These are phyloP conservation scores for Drymonia ruficornis DNA, from an alignment of 2,888 invertebrate species.

Conservation along the genomic window DNA sequence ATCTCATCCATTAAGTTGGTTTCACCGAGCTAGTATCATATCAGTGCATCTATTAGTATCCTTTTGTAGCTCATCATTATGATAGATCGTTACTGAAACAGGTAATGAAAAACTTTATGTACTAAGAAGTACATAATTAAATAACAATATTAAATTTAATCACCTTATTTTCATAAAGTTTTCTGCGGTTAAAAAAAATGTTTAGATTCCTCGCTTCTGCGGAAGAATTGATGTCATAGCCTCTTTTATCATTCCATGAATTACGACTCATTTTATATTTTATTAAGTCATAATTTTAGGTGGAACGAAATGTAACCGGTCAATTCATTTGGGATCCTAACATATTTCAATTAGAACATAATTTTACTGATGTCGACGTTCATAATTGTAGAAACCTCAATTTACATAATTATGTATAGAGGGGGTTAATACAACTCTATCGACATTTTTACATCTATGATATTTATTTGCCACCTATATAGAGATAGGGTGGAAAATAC, in stretches of 20 bases:
- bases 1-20: too few relatives aligned
- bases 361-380: slow-evolving; percentile 38
- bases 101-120: too few relatives aligned
- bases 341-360: slow-evolving; percentile 54
- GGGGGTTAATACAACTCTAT: slow-evolving; percentile 35
- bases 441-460: slow-evolving; percentile 31
- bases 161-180: too few relatives aligned
- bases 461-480: too few relatives aligned
- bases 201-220: background rate
- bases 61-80: too few relatives aligned
- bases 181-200: too few relatives aligned
- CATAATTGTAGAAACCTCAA: slow-evolving; percentile 42
- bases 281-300: slow-evolving; percentile 74
- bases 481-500: too few relatives aligned
- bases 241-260: slow-evolving; percentile 67
- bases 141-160: too few relatives aligned
- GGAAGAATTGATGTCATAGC: slow-evolving; percentile 52
- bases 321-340: slow-evolving; percentile 57
- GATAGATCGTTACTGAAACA: too few relatives aligned
- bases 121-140: too few relatives aligned
- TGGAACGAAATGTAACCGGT: slow-evolving; percentile 65
- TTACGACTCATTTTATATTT: slow-evolving; percentile 64
- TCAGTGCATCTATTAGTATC: too few relatives aligned
- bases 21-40: too few relatives aligned
- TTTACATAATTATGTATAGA: slow-evolving; percentile 36